Evolutionary conservation across 2,797 vertebrate species (phyloP), one percentile per base, ranked within the genome.

Genomic region (Melanotaenia trifasciata): DNA sequence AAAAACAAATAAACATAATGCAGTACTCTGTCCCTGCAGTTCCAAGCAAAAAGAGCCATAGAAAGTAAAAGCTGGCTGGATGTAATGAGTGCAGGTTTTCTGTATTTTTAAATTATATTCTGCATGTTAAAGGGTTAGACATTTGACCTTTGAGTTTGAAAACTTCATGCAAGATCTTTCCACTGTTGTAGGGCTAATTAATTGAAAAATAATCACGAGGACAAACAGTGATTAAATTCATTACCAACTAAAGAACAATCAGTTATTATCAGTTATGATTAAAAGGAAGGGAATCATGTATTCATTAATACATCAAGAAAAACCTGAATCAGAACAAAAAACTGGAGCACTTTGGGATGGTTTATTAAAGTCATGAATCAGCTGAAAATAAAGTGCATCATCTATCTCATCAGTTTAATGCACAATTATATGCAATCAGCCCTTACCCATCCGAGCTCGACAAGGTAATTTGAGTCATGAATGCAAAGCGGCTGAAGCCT

Each of bases 401-500:
- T 62, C 16, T 4, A 40, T 38, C 66, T 58, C 16, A 45, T 58
- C 30, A 1, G 64, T 62, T 43, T 35, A 1, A 2, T 22, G 63
- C 26, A 67, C 47, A 76, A 74, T 51, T 53, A 66, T 65, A 67
- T 47, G 24, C 8, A 22, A 57, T 38, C 62, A 79, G 35, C 56
- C 20, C 12, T 70, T 58, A 70, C 14, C 70, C 54, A 73, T 35
- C 61, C 16, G 4, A 58, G 45, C 58, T 53, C 20, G 0, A 81
- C 73, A 45, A 62, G 71, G 51, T 63, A 82, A 82, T 86, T 74
- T 65, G 61, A 72, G 64, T 63, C 68, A 68, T 70, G 74, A 84
- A 79, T 76, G 70, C 66, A 74, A 71, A 84, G 54, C 60, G 51
- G 72, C 30, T 51, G 70, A 84, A 60, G 75, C 76, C 78, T 84